Evolutionary conservation across 1,140 invertebrate species (phyloP), one percentile per base, ranked within the genome.

Genomic region (Micrasema longulum): DNA sequence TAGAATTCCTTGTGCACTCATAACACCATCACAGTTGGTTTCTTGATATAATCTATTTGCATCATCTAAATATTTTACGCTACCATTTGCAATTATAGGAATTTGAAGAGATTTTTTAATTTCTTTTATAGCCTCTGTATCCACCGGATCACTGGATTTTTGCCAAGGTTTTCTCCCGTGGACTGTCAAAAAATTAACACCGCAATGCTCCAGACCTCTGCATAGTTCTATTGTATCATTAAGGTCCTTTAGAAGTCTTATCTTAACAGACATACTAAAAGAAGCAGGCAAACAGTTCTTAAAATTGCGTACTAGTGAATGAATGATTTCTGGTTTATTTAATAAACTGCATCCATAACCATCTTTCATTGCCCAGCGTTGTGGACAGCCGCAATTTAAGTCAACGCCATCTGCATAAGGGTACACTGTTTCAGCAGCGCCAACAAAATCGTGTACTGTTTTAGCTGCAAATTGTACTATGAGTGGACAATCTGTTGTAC

Each of bases 311-410:
- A 98, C 87, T 76, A 98, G 87, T 76, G 96, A 93, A 77, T 88
- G 89, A 9, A 99, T 90, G 7, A 93, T 69, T 77, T 98, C 91
- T 22, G 97, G 96, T 77, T 95, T 90, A 3, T 88, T 89, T 7
- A 98, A 84, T 69, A 99, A 81, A 74, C 91, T 90, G 77, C 93
- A 93, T 9, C 97, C 97, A 81, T 95, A 95, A 14, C 95, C 95
- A 80, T 96, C 92, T 78, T 92, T 89, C 80, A 95, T 92, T 0
- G 96, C 97, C 96, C 96, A 99, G 70, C 91, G 87, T 83, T 99
- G 97, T 10, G 97, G 97, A 79, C 97, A 99, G 7, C 97, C 97
- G 87, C 97, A 98, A 80, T 99, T 99, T 35, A 99, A 84, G 86
- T 99, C 97, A 1, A 97, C 91, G 20, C 97, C 97, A 88, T 95